Evolutionary conservation across 2,797 vertebrate genomes (phyloP).

Genomic region (Peromyscus attwateri): DNA sequence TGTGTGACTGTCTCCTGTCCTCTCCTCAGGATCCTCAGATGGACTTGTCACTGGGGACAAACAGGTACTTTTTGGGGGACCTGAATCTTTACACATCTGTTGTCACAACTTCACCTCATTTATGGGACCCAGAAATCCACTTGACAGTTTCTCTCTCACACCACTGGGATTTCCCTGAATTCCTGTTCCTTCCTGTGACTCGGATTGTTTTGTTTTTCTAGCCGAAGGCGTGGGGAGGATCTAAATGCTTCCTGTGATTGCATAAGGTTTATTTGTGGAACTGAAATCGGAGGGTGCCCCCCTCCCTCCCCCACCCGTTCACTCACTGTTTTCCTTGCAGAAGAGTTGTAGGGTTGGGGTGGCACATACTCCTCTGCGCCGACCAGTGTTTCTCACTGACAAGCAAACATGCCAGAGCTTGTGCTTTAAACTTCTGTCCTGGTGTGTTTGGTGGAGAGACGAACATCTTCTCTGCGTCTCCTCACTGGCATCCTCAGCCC

Average conservation of each 20-base stretch:
- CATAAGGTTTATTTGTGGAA: conserved; percentile 79
- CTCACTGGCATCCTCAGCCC: neutral
- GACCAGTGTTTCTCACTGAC: conserved; percentile 60
- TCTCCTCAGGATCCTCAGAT: conserved; percentile 46
- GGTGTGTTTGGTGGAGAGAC: neutral
- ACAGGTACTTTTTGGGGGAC: conserved; percentile 68
- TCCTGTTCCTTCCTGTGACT: conserved; percentile 83
- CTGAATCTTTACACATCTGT: conserved; percentile 81
- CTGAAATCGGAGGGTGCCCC: conserved; percentile 5
- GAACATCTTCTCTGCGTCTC: neutral
- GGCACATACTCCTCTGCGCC: conserved; percentile 53
- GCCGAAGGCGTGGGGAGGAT: conserved; percentile 15
- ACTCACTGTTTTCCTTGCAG: conserved; percentile 59
- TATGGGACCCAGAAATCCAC: conserved; percentile 77
- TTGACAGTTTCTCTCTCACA: conserved; percentile 80
- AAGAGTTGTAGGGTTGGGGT: conserved; percentile 19
- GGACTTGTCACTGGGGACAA: conserved; percentile 72
- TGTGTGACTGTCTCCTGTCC: conserved; percentile 66
- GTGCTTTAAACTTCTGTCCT: conserved; percentile 3
- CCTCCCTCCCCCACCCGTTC: neutral
- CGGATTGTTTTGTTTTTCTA: conserved; percentile 81
- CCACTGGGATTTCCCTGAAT: conserved; percentile 82
- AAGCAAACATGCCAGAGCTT: conserved; percentile 10
- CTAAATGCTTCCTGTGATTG: conserved; percentile 75
- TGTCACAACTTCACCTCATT: conserved; percentile 77